Evolutionary conservation across 2,888 invertebrate species (phyloP).

Genomic region (Lasioglossum marginatum): DNA sequence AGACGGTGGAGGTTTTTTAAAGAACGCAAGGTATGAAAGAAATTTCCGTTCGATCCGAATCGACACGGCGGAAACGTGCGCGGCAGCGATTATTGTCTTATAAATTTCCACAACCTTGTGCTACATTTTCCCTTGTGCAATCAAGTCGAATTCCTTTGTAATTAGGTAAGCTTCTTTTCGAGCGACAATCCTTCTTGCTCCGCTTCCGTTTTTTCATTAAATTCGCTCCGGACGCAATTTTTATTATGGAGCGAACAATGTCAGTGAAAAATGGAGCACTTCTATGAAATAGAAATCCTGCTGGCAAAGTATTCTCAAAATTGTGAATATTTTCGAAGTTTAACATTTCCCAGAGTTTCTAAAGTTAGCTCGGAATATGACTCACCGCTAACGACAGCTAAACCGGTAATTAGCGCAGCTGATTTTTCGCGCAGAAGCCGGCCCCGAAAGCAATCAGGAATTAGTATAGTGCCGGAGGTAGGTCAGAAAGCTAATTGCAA

Average conservation of each 20-base stretch:
- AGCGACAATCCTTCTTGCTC: neutral
- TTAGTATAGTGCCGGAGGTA: neutral
- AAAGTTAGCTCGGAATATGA: neutral
- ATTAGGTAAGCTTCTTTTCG: neutral
- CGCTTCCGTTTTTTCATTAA: neutral
- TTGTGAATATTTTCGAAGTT: neutral
- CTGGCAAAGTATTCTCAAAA: neutral
- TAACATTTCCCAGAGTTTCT: neutral
- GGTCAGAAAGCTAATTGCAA: slow-evolving; percentile 12
- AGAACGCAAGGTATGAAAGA: neutral
- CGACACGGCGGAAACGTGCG: neutral
- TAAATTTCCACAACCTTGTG: slow-evolving; percentile 3
- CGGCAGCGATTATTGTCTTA: neutral
- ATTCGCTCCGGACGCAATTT: neutral
- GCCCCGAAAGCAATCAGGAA: slow-evolving; percentile 2
- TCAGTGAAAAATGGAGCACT: neutral
- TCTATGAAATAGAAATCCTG: neutral
- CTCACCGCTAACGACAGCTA: neutral
- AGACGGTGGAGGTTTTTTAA: neutral
- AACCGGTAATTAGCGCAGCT: neutral
- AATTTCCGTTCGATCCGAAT: neutral
- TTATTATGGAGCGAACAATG: neutral
- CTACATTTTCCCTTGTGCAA: neutral
- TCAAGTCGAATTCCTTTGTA: neutral
- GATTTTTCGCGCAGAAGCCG: neutral